Conservation (phyloP, 2,797 vertebrate species). For the Iguana delicatissima region DNA sequence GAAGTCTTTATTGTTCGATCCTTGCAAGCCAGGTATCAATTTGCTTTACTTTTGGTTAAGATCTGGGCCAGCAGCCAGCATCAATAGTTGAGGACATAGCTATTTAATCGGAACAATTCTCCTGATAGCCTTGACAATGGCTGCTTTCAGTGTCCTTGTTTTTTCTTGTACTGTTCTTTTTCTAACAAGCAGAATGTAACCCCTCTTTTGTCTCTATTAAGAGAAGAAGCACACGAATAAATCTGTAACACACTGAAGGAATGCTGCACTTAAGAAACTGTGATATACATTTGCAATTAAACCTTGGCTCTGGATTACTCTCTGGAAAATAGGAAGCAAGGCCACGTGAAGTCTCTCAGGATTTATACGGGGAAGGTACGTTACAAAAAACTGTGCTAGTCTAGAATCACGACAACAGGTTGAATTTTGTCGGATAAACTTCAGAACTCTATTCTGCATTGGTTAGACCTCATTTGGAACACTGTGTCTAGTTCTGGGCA, state of each 20-base stretch:
- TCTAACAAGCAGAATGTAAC: constrained; percentile 21
- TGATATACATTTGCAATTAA: constrained; percentile 45
- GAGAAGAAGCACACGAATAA: constrained; percentile 22
- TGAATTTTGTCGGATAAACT: background rate
- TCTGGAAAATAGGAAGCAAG: constrained; percentile 7
- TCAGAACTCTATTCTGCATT: background rate
- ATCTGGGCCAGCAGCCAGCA: background rate
- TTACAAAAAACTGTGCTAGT: background rate
- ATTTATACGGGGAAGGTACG: background rate
- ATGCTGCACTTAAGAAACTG: constrained; percentile 16
- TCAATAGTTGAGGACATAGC: background rate
- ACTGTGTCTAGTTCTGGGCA: too few species aligned
- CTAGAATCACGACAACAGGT: background rate
- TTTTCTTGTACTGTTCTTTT: constrained; percentile 21
- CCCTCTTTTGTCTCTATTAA: constrained; percentile 39
- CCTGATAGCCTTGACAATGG: background rate
- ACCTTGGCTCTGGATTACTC: background rate
- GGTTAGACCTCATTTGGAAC: too few species aligned
- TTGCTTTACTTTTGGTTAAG: background rate
- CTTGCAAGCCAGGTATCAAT: constrained; percentile 16
- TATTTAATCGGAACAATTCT: constrained; percentile 12
- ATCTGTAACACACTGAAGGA: constrained; percentile 18
- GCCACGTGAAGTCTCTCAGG: background rate
- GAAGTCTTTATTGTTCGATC: background rate
- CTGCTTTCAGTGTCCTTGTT: constrained; percentile 15